These are phyloP conservation scores for Popillia japonica DNA, from an alignment of 1,140 invertebrate species.

Conservation along the genomic window DNA sequence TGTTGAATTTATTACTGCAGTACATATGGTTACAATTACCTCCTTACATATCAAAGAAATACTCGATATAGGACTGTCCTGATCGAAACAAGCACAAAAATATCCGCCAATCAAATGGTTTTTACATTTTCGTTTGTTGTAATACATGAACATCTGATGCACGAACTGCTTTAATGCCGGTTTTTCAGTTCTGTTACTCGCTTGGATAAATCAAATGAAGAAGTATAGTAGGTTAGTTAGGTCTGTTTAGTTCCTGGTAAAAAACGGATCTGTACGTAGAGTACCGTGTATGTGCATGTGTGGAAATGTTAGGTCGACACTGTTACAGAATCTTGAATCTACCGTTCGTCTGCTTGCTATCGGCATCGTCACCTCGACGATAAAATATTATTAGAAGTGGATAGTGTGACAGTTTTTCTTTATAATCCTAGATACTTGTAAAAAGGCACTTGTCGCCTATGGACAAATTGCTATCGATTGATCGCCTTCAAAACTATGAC, in stretches of 20 bases:
- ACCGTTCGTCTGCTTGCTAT: neutral
- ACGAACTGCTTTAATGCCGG: neutral
- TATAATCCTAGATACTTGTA: neutral
- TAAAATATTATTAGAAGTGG: neutral
- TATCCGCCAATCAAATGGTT: neutral
- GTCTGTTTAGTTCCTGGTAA: slow-evolving; percentile 5
- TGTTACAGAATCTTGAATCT: slow-evolving; percentile 11
- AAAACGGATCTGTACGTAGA: neutral
- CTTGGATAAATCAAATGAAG: neutral
- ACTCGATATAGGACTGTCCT: neutral
- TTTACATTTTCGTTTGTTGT: neutral
- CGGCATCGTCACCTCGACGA: neutral
- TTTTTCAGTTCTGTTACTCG: slow-evolving; percentile 1
- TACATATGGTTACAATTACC: no score
- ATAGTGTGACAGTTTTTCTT: neutral
- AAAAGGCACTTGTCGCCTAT: neutral
- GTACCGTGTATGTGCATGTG: neutral
- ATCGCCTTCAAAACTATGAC: neutral
- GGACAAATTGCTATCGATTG: neutral
- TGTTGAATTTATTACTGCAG: no score
- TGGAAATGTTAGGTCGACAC: neutral
- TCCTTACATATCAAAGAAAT: neutral
- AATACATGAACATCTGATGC: neutral
- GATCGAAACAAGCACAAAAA: neutral
- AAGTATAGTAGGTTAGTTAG: slow-evolving; percentile 6